Evolutionary conservation across 2,888 invertebrate species (phyloP).

Genomic region (Camptogramma bilineatum): DNA sequence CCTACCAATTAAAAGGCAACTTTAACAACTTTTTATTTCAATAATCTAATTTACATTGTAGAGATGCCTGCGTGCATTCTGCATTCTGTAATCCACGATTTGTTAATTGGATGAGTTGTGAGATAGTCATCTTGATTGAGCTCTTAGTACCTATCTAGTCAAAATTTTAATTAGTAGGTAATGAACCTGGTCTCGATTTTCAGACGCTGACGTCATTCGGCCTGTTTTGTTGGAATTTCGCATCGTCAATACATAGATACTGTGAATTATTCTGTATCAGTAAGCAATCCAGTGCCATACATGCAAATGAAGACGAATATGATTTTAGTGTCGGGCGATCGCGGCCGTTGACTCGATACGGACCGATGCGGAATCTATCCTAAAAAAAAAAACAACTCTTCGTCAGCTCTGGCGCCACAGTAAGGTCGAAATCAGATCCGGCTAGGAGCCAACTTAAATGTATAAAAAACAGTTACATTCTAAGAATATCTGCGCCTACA

Average conservation of each 20-base stretch:
- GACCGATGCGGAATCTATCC: slow-evolving; percentile 45
- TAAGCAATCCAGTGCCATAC: slow-evolving; percentile 63
- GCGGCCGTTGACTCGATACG: slow-evolving; percentile 68
- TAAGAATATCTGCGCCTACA: slow-evolving; percentile 37
- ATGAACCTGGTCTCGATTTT: slow-evolving; percentile 46
- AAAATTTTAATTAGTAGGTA: slow-evolving; percentile 11
- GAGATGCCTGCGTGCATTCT: slow-evolving; percentile 23
- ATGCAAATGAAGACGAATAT: slow-evolving; percentile 70
- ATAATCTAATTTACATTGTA: slow-evolving; percentile 17
- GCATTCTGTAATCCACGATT: slow-evolving; percentile 16
- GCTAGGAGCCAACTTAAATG: slow-evolving; percentile 45
- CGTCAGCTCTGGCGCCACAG: slow-evolving; percentile 71
- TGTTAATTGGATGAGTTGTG: slow-evolving; percentile 28
- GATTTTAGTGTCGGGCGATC: slow-evolving; percentile 61
- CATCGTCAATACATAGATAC: slow-evolving; percentile 12
- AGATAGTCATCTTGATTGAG: slow-evolving; percentile 22
- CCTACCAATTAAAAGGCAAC: slow-evolving; percentile 20
- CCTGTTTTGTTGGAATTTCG: slow-evolving; percentile 26
- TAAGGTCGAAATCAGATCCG: slow-evolving; percentile 59
- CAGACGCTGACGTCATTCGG: slow-evolving; percentile 55
- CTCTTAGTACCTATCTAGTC: slow-evolving; percentile 3
- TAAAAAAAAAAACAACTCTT: slow-evolving; percentile 56
- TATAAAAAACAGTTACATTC: slow-evolving; percentile 41
- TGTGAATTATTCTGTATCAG: slow-evolving; percentile 46
- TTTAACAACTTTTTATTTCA: slow-evolving; percentile 10